phyloP scores from a whole-genome alignment of 2,113 vertebrate species.

The Natator depressus region DNA sequence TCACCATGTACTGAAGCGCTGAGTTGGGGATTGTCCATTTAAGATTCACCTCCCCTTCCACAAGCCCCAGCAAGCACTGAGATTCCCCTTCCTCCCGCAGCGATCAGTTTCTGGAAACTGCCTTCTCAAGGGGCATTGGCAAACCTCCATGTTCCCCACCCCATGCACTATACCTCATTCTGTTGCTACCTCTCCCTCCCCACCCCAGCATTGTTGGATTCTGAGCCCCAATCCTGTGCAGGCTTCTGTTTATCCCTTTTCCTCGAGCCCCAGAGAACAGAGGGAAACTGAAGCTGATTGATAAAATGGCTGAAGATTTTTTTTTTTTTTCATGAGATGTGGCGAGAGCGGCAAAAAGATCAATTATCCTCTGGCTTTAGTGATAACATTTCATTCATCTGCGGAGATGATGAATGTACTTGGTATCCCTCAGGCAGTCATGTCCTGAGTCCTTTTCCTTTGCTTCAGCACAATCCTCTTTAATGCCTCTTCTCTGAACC shows the following conservation, averaged over 20 bases:
- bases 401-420: slow-evolving; percentile 12
- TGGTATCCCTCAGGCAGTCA: slow-evolving; percentile 1
- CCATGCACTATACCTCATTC: background rate
- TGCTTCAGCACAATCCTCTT: background rate
- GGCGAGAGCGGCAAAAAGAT: slow-evolving; percentile 2
- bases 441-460: background rate
- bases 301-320: slow-evolving; percentile 1
- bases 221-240: background rate
- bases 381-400: slow-evolving; percentile 43
- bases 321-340: background rate
- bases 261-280: background rate
- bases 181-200: background rate
- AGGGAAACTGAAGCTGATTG: slow-evolving; percentile 1
- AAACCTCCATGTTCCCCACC: background rate
- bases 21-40: background rate
- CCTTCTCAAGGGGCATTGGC: background rate
- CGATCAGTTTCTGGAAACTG: background rate
- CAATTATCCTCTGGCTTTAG: slow-evolving; percentile 29
- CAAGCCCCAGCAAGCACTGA: background rate
- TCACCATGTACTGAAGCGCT: background rate
- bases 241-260: fast-evolving
- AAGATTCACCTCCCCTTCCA: background rate
- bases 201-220: background rate
- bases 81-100: background rate
- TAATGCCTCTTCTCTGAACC: background rate